Evolutionary conservation across 1,140 invertebrate genomes (phyloP).

Genomic region (Calycopis cecrops): DNA sequence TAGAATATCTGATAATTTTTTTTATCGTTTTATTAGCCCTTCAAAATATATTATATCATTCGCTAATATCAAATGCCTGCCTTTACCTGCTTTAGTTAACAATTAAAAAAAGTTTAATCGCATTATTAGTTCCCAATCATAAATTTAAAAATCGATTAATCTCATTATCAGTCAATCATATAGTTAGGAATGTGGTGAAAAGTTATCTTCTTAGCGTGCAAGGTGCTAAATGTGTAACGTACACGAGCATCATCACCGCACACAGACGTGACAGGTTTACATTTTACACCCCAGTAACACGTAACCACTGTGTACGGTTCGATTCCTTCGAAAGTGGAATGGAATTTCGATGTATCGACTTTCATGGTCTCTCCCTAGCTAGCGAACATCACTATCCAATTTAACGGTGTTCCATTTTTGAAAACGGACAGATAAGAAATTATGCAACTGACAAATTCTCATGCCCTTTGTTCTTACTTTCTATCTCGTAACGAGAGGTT

Average conservation of each 20-base stretch:
- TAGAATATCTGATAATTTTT: too few species aligned
- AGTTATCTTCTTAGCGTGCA: conserved; percentile 19
- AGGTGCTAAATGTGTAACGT: not conserved
- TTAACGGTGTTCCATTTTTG: conserved; percentile 1
- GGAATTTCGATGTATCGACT: conserved; percentile 24
- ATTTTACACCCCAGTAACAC: conserved; percentile 1
- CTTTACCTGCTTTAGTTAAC: too few species aligned
- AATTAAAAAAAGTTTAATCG: too few species aligned
- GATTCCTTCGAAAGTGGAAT: conserved; percentile 42
- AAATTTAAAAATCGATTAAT: too few species aligned
- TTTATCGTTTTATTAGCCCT: too few species aligned
- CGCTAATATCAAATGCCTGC: too few species aligned
- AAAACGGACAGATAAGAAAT: not conserved
- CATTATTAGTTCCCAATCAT: too few species aligned
- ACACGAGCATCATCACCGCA: not conserved
- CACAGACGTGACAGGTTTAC: not conserved
- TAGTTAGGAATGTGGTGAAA: too few species aligned
- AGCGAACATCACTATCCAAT: conserved; percentile 5
- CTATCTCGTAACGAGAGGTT: not conserved
- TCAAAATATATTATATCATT: too few species aligned
- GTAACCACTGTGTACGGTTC: conserved; percentile 27
- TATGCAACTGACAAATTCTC: not conserved
- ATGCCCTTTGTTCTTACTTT: conserved; percentile 10
- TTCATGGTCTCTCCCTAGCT: not conserved
- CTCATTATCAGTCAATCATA: too few species aligned